Percentiles rank a stretch among this genome's conserved stretches.
Conservation (phyloP, 2,797 vertebrate genomes). For the Lacerta bilineata region DNA sequence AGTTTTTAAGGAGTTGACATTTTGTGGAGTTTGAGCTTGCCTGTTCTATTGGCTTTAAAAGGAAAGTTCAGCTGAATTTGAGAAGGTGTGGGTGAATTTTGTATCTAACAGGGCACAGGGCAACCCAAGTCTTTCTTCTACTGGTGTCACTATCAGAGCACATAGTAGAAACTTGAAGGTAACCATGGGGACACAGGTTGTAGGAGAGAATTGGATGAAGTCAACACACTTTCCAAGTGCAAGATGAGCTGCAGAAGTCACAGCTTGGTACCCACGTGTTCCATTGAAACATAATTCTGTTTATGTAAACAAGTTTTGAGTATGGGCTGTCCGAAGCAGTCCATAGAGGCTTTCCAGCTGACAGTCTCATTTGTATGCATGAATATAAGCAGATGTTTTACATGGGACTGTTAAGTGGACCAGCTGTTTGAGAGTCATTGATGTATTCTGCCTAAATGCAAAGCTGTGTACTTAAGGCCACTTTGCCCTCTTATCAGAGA, state of each 20-base stretch:
- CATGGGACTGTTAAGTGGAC: conserved; percentile 69
- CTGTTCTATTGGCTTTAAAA: conserved; percentile 77
- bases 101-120: conserved; percentile 61
- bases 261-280: no score
- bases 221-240: conserved; percentile 44
- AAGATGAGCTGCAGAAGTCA: conserved; percentile 53
- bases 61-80: conserved; percentile 79
- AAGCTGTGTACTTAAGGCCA: conserved; percentile 50
- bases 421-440: conserved; percentile 73
- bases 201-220: not conserved
- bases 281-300: not conserved
- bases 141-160: conserved; percentile 66
- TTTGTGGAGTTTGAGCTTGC: conserved; percentile 74
- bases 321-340: conserved; percentile 6
- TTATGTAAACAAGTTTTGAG: not conserved
- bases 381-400: conserved; percentile 77
- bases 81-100: conserved; percentile 64
- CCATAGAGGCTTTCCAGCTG: conserved; percentile 66
- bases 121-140: conserved; percentile 30
- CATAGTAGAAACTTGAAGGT: conserved; percentile 2
- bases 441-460: conserved; percentile 73
- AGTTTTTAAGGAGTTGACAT: conserved; percentile 74
- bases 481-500: conserved; percentile 43
- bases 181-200: not conserved
- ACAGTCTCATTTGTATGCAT: conserved; percentile 71